These are phyloP conservation scores for Narcine bancroftii DNA, from an alignment of 2,113 vertebrate genomes.

Conservation along the genomic window DNA sequence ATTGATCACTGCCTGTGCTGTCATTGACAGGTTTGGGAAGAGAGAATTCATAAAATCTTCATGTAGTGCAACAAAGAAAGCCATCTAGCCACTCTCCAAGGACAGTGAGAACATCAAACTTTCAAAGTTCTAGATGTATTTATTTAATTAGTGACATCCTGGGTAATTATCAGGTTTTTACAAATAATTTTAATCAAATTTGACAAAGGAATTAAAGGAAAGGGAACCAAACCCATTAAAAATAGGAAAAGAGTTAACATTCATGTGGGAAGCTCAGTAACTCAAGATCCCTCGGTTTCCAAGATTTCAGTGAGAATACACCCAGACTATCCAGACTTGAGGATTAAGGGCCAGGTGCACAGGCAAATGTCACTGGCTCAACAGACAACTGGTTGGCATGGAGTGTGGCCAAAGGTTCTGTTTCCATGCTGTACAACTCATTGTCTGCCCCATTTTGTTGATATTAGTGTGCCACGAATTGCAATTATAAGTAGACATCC, in stretches of 20 bases:
- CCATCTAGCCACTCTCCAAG: background rate
- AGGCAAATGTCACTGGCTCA: no score
- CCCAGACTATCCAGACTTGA: no score
- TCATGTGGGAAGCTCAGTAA: background rate
- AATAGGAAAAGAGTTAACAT: background rate
- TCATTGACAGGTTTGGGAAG: background rate
- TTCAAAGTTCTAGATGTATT: slow-evolving; percentile 3
- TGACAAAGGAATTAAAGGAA: background rate
- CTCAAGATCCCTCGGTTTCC: background rate
- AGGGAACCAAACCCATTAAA: background rate
- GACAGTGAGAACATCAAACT: background rate
- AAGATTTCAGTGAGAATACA: no score
- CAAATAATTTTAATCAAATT: background rate
- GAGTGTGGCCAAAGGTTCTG: no score
- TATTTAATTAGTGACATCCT: background rate
- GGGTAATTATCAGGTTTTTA: background rate
- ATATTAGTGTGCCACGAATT: no score
- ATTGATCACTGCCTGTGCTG: background rate
- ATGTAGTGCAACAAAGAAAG: background rate
- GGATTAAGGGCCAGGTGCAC: no score
- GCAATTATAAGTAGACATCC: no score
- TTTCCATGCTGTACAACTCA: no score
- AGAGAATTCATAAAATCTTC: background rate
- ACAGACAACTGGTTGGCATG: no score
- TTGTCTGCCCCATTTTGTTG: no score